Evolutionary conservation across 2,797 vertebrate species (phyloP), one percentile per base, ranked within the genome.

Genomic region (Sarcoramphus papa): DNA sequence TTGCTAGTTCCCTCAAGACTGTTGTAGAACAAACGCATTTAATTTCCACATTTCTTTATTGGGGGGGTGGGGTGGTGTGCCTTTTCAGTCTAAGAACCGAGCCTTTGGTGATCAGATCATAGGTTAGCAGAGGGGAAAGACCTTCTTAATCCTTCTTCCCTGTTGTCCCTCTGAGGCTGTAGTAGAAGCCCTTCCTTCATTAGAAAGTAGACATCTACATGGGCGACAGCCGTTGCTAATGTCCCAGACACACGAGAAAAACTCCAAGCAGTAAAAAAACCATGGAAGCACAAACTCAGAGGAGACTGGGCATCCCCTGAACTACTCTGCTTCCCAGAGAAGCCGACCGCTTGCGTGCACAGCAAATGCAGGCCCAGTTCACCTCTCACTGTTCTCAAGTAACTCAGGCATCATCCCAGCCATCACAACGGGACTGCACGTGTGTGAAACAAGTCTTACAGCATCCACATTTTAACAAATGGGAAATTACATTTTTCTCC

Each of bases 331-430:
- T 51, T 27, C 33, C 33, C 33, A 51, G 31, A 72, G 33, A 62
- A 59, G 21, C 27, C 1, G 2, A 13, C 11, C 24, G 1, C 33
- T 30, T 7, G 7, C 2, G 6, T 41, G 37, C 24, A 12, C 15
- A 17, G 35, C 70, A 85, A 41, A 31, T 3, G 23, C 67, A 54
- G 82, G 21, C 31, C 8, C 54, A 59, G 22, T 7, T 64, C 88
- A 25, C 30, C 35, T 37, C 70, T 17, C 35, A 10, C 20, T 3
- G 7, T 15, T 4, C 14, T 67, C 41, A 3, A 2, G 10, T 22
- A n/a, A n/a, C 37, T n/a, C 27, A 5, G 56, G 23, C 7, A 5
- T 22, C 41, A 33, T 43, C 40, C 65, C 62, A 59, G 62, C n/a
- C 33, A 12, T 43, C 35, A 8, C 59, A 50, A 27, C 0, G 6